phyloP scores from a whole-genome alignment of 2,888 invertebrate species.

The Agonum fuliginosum region DNA sequence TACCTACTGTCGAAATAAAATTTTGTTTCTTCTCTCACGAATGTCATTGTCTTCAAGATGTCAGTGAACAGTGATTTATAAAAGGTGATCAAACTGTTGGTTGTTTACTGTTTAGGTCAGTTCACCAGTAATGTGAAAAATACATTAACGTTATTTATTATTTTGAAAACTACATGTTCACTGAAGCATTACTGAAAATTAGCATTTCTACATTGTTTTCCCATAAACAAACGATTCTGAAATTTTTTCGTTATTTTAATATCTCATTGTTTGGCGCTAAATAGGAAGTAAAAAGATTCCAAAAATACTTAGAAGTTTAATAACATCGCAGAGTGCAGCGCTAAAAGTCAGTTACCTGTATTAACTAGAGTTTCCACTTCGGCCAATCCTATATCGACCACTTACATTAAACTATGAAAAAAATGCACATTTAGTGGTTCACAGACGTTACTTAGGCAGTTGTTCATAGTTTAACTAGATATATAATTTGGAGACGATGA shows the following conservation, averaged over 20 bases:
- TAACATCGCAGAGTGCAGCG: conserved; percentile 8
- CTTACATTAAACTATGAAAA: too few relatives aligned
- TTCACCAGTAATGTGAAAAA: not conserved
- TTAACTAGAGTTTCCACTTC: not conserved
- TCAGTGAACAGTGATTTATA: not conserved
- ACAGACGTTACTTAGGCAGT: too few relatives aligned
- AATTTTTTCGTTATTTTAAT: conserved; percentile 29
- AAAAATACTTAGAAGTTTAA: conserved; percentile 42
- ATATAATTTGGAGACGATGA: too few relatives aligned
- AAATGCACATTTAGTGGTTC: too few relatives aligned
- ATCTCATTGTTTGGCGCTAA: conserved; percentile 22
- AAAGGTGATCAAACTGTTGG: not conserved
- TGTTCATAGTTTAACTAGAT: too few relatives aligned
- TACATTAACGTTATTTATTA: not conserved
- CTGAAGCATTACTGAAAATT: not conserved
- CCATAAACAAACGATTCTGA: conserved; percentile 15
- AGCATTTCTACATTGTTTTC: conserved; percentile 31
- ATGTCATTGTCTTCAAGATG: too few relatives aligned
- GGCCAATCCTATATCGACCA: too few relatives aligned
- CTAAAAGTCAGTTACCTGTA: conserved; percentile 31
- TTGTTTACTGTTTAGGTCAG: not conserved
- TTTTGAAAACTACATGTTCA: not conserved
- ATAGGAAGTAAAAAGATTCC: conserved; percentile 43
- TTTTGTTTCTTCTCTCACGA: too few relatives aligned
- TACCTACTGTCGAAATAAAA: too few relatives aligned